Percentiles rank a stretch among this genome's conserved stretches.
Conservation (phyloP, 2,797 vertebrate species). For the Eremophila alpestris region DNA sequence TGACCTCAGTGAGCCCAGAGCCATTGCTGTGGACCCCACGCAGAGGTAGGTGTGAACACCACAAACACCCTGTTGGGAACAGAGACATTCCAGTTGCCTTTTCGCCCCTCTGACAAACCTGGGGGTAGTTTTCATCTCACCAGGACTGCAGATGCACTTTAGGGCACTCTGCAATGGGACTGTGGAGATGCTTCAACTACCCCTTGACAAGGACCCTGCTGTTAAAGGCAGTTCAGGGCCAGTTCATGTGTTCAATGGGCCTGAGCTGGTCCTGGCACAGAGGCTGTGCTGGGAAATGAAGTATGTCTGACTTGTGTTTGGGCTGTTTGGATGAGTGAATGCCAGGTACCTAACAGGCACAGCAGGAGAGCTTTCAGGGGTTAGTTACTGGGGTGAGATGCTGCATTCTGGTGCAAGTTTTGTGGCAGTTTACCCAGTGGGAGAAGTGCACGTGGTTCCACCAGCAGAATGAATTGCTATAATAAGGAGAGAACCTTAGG, state of each 20-base stretch:
- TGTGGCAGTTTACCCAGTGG: background rate
- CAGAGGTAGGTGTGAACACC: slow-evolving; percentile 82
- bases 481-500: background rate
- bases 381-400: background rate
- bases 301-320: background rate
- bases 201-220: background rate
- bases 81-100: accelerated
- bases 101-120: background rate
- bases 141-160: background rate
- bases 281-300: background rate
- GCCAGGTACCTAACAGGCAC: background rate
- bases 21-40: slow-evolving; percentile 92
- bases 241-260: background rate
- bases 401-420: background rate
- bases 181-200: background rate
- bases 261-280: background rate
- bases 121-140: background rate
- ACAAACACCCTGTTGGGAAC: background rate
- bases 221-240: background rate
- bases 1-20: slow-evolving; percentile 91
- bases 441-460: background rate
- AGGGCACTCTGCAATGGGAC: background rate
- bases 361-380: background rate
- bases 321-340: background rate
- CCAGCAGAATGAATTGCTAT: background rate